Base-by-base conservation (phyloP, 2,113 vertebrate species). In the Ranitomeya variabilis region DNA sequence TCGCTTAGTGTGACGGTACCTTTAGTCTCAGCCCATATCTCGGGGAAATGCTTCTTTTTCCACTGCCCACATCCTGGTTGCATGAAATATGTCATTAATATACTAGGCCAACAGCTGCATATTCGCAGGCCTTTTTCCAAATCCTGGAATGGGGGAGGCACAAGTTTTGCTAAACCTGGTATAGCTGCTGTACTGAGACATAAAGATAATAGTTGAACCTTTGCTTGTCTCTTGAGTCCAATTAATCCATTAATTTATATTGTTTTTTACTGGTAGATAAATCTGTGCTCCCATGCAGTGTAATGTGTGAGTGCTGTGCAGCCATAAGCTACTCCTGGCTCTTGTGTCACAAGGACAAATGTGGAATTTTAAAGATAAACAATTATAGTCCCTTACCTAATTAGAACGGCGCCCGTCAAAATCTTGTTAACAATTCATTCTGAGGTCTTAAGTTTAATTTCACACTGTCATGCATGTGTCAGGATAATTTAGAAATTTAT, bases 401-500 rank as follows among this genome's bases (percentile, higher is more conserved):
- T 66, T 15, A 79, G 57, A 86, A 64, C 45, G 71, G 37, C 85
- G 62, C 45, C 85, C 79, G 85, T 86, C 74, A 79, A 79, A 76
- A 26, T 45, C 74, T 51, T 79, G 59, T 86, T 64, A 79, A 37
- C n/a, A 9, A 78, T 21, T 64, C 71, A 45, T 26, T 21, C 55
- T 19, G 54, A 86, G 31, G 31, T 57, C 71, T 86, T 52, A 79
- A 78, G 37, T 86, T 78, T 79, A 64, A 86, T 86, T 79, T 86
- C 85, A 86, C 85, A 79, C 85, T 60, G 13, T 79, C 57, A 79
- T 54, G 71, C 73, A 54, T 86, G 37, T 79, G 85, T 86, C 85
- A 79, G 55, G 31, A 79, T 86, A 79, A 66, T 79, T 86, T 78
- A 66, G 31, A 60, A 78, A 78, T 86, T 45, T 86, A 66, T 86